Percentiles rank a stretch among this genome's conserved stretches.
These are phyloP conservation scores for Atlantisia rogersi DNA, from an alignment of 2,113 vertebrate species.

Conservation along the genomic window DNA sequence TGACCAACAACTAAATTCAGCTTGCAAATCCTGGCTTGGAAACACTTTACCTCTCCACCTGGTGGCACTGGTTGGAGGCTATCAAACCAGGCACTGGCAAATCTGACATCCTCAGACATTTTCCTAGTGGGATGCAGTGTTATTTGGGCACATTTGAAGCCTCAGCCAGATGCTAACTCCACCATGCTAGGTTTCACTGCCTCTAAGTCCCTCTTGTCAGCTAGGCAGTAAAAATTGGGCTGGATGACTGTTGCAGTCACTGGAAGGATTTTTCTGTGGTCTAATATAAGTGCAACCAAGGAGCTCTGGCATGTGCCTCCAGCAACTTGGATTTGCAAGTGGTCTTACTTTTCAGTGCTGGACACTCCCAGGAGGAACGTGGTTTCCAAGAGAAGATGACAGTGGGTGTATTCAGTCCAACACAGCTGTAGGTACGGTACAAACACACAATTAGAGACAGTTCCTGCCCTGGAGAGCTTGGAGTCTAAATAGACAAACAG, in stretches of 20 bases:
- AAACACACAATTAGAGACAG: conserved; percentile 62
- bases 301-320: conserved; percentile 56
- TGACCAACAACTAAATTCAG: neutral
- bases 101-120: neutral
- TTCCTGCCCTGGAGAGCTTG: conserved; percentile 68
- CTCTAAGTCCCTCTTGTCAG: conserved; percentile 20
- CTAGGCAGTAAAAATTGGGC: conserved; percentile 6
- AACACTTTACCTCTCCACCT: neutral
- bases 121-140: neutral
- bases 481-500: conserved; percentile 68
- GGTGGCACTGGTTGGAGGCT: neutral
- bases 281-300: conserved; percentile 56
- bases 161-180: neutral
- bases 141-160: neutral
- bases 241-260: conserved; percentile 41
- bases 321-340: conserved; percentile 60
- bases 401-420: conserved; percentile 63
- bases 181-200: neutral
- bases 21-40: neutral
- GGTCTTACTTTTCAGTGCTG: conserved; percentile 67
- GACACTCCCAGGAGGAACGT: conserved; percentile 46
- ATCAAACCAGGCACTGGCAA: neutral
- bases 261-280: conserved; percentile 60
- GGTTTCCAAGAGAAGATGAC: conserved; percentile 65
- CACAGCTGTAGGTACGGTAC: conserved; percentile 68